A percentile compares a stretch with the other conserved stretches of the same genome.
Conservation (phyloP, 2,113 vertebrate species). For the Indicator indicator region DNA sequence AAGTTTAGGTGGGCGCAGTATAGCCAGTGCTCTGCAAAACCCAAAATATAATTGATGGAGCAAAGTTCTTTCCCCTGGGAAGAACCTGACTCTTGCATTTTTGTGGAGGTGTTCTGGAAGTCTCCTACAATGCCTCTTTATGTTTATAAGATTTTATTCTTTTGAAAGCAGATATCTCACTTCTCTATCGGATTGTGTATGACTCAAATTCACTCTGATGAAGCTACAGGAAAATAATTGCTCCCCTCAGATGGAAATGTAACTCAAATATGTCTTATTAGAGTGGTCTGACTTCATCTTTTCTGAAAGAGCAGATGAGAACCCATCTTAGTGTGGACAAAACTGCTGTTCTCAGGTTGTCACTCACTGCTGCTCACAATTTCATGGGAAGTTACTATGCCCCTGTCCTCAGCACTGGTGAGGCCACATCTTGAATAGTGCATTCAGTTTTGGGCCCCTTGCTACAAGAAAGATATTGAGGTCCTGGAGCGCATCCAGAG, state of each 20-base stretch:
- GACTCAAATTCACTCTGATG: not conserved
- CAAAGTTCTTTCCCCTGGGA: not conserved
- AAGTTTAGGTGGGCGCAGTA: not conserved
- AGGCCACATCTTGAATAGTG: no score
- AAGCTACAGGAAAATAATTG: not conserved
- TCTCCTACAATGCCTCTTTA: not conserved
- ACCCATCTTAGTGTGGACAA: not conserved
- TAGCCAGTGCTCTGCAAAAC: conserved; percentile 26
- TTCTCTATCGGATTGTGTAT: not conserved
- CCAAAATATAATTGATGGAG: not conserved
- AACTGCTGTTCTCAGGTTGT: not conserved
- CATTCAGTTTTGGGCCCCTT: no score
- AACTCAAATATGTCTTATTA: not conserved
- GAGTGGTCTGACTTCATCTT: not conserved
- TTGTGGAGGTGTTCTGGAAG: not conserved
- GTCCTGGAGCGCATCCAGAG: no score
- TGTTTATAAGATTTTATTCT: not conserved
- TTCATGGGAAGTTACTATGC: not conserved
- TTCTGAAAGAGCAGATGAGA: not conserved
- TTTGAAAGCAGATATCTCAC: not conserved
- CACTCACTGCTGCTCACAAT: not conserved
- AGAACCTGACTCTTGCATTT: not conserved
- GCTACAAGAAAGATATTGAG: no score
- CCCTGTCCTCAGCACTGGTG: no score
- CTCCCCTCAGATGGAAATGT: not conserved